phyloP scores from a whole-genome alignment of 2,888 invertebrate genomes.

The Lypha dubia region DNA sequence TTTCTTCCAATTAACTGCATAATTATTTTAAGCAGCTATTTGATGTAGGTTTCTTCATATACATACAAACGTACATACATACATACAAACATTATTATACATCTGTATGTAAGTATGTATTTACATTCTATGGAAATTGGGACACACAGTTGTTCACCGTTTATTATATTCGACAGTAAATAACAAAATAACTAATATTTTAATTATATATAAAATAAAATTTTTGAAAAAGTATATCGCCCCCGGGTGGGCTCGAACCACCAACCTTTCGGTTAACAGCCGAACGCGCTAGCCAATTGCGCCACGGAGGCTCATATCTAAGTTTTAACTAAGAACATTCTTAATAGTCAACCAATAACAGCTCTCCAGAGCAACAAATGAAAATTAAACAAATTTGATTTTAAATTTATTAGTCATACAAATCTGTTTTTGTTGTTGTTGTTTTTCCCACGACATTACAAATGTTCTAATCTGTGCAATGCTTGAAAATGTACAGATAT shows the following conservation, averaged over 20 bases:
- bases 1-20: too few relatives aligned
- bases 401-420: constrained; percentile 3
- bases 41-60: too few relatives aligned
- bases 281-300: constrained; percentile 99
- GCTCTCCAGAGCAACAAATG: not conserved
- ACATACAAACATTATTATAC: too few relatives aligned
- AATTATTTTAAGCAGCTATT: too few relatives aligned
- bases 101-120: too few relatives aligned
- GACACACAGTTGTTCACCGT: too few relatives aligned
- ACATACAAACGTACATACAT: too few relatives aligned
- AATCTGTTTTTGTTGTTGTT: constrained; percentile 3
- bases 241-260: constrained; percentile 99
- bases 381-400: not conserved
- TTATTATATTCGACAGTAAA: too few relatives aligned
- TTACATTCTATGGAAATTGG: too few relatives aligned
- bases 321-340: not conserved
- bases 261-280: constrained; percentile 99
- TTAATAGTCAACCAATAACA: not conserved
- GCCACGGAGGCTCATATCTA: constrained; percentile 87
- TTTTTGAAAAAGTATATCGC: constrained; percentile 85
- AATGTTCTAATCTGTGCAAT: not conserved
- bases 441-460: not conserved
- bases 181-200: too few relatives aligned
- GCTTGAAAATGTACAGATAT: not conserved
- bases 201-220: constrained; percentile 29